These are phyloP conservation scores for Limnephilus marmoratus DNA, from an alignment of 2,888 invertebrate genomes.

Conservation along the genomic window DNA sequence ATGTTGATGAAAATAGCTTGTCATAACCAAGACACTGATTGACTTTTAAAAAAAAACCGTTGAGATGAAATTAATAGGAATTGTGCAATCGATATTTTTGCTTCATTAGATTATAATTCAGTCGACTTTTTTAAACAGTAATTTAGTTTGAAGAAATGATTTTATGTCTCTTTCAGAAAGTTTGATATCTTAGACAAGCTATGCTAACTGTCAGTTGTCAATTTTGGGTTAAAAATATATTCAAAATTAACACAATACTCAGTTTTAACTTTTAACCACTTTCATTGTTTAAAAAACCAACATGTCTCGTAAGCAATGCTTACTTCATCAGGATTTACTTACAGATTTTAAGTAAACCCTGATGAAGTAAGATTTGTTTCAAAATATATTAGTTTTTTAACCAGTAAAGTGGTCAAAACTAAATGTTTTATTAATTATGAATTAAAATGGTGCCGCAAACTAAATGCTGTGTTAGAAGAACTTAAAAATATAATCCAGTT, in stretches of 20 bases:
- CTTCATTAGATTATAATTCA: neutral
- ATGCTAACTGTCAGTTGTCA: neutral
- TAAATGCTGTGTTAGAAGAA: too few species aligned
- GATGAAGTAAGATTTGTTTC: too few species aligned
- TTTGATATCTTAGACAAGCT: neutral
- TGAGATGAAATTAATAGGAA: neutral
- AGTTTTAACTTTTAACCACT: too few species aligned
- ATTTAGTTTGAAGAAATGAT: neutral
- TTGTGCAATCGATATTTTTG: neutral
- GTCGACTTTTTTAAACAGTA: neutral
- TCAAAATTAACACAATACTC: neutral
- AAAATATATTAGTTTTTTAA: too few species aligned
- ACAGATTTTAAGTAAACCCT: too few species aligned
- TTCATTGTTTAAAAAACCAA: too few species aligned
- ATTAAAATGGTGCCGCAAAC: too few species aligned
- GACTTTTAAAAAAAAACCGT: too few species aligned
- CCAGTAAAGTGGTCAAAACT: too few species aligned
- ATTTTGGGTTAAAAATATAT: neutral
- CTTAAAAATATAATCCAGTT: neutral
- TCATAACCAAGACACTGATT: neutral
- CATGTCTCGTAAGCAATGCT: too few species aligned
- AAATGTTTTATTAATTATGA: too few species aligned
- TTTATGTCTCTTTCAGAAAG: neutral
- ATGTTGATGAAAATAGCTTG: neutral
- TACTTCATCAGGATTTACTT: too few species aligned